Percentiles rank a stretch among this genome's conserved stretches.
These are phyloP conservation scores for Hyaena hyaena DNA, from an alignment of 2,113 vertebrate species.

Conservation along the genomic window DNA sequence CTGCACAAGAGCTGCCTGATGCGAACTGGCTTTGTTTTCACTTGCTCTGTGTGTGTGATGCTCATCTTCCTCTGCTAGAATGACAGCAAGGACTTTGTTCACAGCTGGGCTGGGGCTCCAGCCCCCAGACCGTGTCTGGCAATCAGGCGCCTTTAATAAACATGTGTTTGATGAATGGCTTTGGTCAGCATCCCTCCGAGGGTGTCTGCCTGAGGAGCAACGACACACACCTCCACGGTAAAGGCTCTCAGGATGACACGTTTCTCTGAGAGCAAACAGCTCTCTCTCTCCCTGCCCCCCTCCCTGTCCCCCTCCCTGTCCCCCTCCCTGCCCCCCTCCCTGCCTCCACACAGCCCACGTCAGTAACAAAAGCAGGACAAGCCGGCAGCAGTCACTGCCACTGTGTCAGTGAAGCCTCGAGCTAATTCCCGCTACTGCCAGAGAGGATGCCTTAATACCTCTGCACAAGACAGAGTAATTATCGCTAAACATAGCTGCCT, in stretches of 20 bases:
- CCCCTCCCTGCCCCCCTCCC: background rate
- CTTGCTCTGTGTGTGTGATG: too few relatives aligned
- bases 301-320: background rate
- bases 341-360: fast-evolving
- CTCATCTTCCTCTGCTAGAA: background rate
- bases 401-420: slow-evolving; percentile 64
- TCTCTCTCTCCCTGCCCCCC: background rate
- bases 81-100: background rate
- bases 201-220: background rate
- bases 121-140: fast-evolving
- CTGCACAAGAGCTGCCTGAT: fast-evolving
- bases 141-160: background rate
- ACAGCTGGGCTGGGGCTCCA: fast-evolving
- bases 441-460: slow-evolving; percentile 74
- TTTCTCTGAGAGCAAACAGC: background rate
- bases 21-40: background rate
- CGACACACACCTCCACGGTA: fast-evolving
- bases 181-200: fast-evolving
- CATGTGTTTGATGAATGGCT: fast-evolving
- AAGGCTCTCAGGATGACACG: background rate
- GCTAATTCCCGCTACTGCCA: slow-evolving; percentile 75
- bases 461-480: slow-evolving; percentile 82
- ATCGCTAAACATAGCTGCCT: slow-evolving; percentile 81
- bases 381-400: slow-evolving; percentile 26
- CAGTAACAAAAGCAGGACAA: background rate